Conservation (phyloP, 2,888 invertebrate genomes). For the Limnephilus lunatus region DNA sequence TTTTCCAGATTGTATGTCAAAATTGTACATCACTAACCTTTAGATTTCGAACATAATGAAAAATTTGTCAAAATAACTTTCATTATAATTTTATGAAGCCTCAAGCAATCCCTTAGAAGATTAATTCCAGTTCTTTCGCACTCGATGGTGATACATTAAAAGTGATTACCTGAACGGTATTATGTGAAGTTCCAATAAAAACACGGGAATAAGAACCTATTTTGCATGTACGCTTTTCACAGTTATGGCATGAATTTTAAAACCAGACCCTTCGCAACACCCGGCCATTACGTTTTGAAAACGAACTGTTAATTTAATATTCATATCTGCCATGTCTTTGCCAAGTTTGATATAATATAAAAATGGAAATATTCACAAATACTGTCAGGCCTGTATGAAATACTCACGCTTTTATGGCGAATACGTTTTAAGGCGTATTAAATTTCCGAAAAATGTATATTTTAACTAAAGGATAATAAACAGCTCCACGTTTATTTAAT, state of each 20-base stretch:
- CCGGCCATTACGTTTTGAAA: constrained; percentile 49
- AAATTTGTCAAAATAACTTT: no score
- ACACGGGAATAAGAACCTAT: not conserved
- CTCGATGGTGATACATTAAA: not conserved
- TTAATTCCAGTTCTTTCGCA: not conserved
- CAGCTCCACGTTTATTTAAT: not conserved
- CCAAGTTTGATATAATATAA: constrained; percentile 55
- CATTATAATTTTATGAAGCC: not conserved
- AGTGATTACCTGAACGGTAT: not conserved
- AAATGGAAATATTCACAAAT: constrained; percentile 45
- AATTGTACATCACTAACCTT: not conserved
- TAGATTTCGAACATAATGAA: no score
- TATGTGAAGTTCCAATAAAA: not conserved
- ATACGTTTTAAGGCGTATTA: constrained; percentile 21
- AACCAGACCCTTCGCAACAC: not conserved
- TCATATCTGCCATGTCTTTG: constrained; percentile 50
- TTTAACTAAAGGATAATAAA: not conserved
- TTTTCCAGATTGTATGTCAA: not conserved
- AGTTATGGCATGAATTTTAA: not conserved
- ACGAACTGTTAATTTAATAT: constrained; percentile 60
- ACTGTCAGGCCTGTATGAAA: constrained; percentile 33
- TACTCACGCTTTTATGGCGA: constrained; percentile 16
- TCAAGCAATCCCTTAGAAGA: not conserved
- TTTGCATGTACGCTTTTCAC: not conserved
- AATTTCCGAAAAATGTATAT: constrained; percentile 16